phyloP scores from a whole-genome alignment of 2,113 vertebrate species.

The Anguilla rostrata region DNA sequence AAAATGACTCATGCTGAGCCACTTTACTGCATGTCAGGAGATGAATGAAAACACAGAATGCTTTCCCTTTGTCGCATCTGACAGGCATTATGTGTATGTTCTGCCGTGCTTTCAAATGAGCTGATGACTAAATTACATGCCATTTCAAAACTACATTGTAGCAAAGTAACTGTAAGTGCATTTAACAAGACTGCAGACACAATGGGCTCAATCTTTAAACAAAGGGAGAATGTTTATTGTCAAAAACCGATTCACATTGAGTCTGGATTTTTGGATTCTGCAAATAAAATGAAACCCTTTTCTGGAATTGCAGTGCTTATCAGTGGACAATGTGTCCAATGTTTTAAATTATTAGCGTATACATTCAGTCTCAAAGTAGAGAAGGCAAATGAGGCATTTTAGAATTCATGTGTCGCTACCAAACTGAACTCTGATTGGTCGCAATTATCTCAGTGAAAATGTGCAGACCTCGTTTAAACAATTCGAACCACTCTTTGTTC shows the following conservation, averaged over 20 bases:
- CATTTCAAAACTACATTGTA: conserved; percentile 37
- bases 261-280: neutral
- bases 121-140: conserved; percentile 46
- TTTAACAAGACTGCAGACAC: conserved; percentile 48
- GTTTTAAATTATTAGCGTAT: neutral
- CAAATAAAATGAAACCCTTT: neutral
- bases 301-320: neutral
- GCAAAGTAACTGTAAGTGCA: conserved; percentile 5
- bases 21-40: conserved; percentile 13
- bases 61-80: conserved; percentile 21
- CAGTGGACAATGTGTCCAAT: neutral
- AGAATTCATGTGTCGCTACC: neutral
- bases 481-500: neutral
- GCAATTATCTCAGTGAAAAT: neutral
- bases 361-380: neutral
- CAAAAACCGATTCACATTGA: neutral
- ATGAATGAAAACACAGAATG: conserved; percentile 32
- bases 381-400: neutral
- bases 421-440: neutral
- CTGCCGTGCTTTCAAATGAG: conserved; percentile 47
- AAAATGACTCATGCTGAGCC: neutral
- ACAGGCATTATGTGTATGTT: conserved; percentile 47
- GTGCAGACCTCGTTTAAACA: neutral
- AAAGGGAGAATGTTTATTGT: conserved; percentile 48
- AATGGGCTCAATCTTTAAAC: conserved; percentile 49